Evolutionary conservation across 2,888 invertebrate genomes (phyloP), one percentile per base, ranked within the genome.

Genomic region (Zele albiditarsus): DNA sequence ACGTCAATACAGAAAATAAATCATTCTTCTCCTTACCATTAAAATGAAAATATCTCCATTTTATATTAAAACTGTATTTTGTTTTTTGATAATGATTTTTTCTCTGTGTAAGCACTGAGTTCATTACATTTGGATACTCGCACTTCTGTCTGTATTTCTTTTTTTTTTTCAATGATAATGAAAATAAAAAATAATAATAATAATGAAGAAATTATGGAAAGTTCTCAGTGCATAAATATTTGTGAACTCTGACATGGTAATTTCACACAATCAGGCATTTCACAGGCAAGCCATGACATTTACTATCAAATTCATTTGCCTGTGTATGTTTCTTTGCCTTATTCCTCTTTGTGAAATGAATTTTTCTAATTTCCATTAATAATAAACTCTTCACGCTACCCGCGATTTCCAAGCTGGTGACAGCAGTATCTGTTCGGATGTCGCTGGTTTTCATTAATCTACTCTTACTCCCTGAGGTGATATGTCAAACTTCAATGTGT

Each of bases 1-100:
- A 83, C 82, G 80, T 87, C 63, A 84, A 83, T 86, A 84, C 82
- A 86, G 85, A 82, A 87, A 86, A 86, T 84, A 85, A 86, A 84
- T 53, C 10, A 53, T 84, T 74, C 49, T 78, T 73, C 81, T 76
- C 83, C 80, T 82, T 80, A 81, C 82, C 82, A 81, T 82, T 81
- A 81, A 82, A 78, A 66, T 81, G 80, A 80, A 78, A 82, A 77
- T 74, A 73, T 71, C 68, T 70, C 49, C 25, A 12, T 68, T 62
- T 46, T 42, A 60, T 16, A 23, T 49, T 46, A 68, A 23, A 46
- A 49, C 49, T 58, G 60, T 73, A 63, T 63, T 53, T 58, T 53
- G 63, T 33, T 66, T 63, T 60, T 63, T 38, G 38, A 38, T 38
- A 38, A 38, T 12, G 12, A 12, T 49, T 71, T 68, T 69, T 70